Evolutionary conservation across 2,888 invertebrate species (phyloP), one percentile per base, ranked within the genome.

Genomic region (Oasisia sp.): DNA sequence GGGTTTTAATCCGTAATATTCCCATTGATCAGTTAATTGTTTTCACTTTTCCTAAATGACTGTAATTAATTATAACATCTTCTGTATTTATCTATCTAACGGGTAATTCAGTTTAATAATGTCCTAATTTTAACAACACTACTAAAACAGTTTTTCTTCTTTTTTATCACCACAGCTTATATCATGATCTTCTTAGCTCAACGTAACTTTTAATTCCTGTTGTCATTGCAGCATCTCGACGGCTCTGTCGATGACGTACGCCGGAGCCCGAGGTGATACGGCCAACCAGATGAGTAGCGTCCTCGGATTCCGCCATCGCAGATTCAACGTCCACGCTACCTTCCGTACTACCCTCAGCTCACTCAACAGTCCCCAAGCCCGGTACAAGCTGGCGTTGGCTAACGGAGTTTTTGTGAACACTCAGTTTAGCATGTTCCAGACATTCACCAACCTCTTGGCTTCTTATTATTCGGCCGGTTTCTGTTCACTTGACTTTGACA

Each of bases 401-500:
- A 74, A 74, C 19, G 74, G 74, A 7, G 74, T 74, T 14, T 74
- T 74, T 27, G 74, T 74, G 27, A 27, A 74, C 27, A 74, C 14
- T 3, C 19, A 27, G 19, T 74, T 74, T 27, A 74, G 19, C 27
- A 74, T 74, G 74, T 27, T 19, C 19, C 7, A 1, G 19, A 19
- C 74, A 7, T 74, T 19, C 19, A 74, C 19, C 5, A 12, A 27
- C 3, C 74, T 74, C 74, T 27, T 74, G 7, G 2, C 14, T 74
- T 27, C 19, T 14, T 27, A 74, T 74, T 74, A 74, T 27, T 74
- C 74, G 1, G 74, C 74, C 27, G 74, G 74, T 5, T 74, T 74
- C 74, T 27, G 27, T 3, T 27, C 27, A 7, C 74, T 74, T 4
- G 27, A 74, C 1, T 96, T 95, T 93, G 93, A 56, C 1, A 92